Evolutionary conservation across 2,113 vertebrate species (phyloP).

Genomic region (Hystrix brachyura): DNA sequence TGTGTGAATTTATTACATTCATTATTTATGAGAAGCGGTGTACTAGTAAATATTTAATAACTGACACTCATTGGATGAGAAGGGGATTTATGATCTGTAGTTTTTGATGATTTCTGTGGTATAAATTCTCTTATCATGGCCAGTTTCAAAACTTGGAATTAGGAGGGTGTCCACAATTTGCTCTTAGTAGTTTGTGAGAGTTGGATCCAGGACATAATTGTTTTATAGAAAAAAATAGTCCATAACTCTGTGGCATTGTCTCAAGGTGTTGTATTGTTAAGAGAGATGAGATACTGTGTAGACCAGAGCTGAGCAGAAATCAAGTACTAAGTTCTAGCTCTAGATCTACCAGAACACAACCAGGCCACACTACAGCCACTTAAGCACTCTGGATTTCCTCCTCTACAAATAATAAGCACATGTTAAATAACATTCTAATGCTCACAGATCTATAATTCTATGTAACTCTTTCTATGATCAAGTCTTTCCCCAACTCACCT

Average conservation of each 20-base stretch:
- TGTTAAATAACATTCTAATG: background rate
- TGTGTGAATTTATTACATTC: background rate
- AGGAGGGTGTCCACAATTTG: background rate
- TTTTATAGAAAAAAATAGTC: background rate
- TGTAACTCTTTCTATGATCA: background rate
- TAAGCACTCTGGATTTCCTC: background rate
- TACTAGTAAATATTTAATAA: constrained; percentile 21
- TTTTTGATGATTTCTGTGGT: background rate
- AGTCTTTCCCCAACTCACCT: background rate
- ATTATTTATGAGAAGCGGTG: background rate
- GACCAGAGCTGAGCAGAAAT: background rate
- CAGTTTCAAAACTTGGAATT: constrained; percentile 31
- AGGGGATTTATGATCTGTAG: background rate
- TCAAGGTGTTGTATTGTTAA: background rate
- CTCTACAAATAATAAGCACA: background rate
- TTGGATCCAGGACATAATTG: background rate
- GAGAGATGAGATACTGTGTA: background rate
- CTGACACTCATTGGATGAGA: background rate
- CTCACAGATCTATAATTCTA: background rate
- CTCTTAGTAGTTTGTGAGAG: background rate
- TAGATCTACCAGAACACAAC: background rate
- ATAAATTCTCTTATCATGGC: background rate
- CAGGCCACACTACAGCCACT: background rate
- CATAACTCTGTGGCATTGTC: background rate
- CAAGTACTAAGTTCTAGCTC: background rate